phyloP scores from a whole-genome alignment of 2,888 invertebrate genomes.

The Metacarcinus magister region DNA sequence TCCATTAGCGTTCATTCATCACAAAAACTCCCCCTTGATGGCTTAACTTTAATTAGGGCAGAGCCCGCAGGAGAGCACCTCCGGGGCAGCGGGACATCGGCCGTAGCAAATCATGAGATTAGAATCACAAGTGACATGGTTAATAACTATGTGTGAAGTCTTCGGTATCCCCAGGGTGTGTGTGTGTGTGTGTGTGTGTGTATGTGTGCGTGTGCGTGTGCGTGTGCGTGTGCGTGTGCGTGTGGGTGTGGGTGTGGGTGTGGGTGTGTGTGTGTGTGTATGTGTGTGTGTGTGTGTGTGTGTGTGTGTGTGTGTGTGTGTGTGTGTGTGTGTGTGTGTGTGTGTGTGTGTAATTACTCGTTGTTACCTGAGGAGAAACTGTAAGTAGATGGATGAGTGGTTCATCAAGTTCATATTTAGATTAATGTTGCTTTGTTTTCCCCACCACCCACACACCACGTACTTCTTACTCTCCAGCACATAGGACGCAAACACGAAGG shows the following conservation, averaged over 20 bases:
- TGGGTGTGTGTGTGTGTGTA: neutral
- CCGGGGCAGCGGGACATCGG: neutral
- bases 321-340: constrained; percentile 13
- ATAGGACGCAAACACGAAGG: neutral
- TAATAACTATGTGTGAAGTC: constrained; percentile 58
- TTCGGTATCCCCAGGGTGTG: neutral
- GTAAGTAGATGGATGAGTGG: neutral
- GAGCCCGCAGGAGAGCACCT: neutral
- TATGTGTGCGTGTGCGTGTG: neutral
- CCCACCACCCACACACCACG: neutral
- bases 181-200: constrained; percentile 40
- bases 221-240: no score
- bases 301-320: no score
- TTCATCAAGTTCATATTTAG: constrained; percentile 2
- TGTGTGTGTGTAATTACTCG: neutral
- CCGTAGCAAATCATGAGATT: constrained; percentile 52
- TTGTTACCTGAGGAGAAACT: neutral
- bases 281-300: no score
- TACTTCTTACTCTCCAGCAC: neutral
- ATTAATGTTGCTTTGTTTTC: neutral
- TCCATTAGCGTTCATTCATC: neutral
- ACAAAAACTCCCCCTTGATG: neutral
- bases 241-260: neutral
- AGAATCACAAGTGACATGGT: constrained; percentile 42
- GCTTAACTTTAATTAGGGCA: constrained; percentile 44